Evolutionary conservation across 1,140 invertebrate species (phyloP).

Genomic region (Stenopsyche tienmushanensis): DNA sequence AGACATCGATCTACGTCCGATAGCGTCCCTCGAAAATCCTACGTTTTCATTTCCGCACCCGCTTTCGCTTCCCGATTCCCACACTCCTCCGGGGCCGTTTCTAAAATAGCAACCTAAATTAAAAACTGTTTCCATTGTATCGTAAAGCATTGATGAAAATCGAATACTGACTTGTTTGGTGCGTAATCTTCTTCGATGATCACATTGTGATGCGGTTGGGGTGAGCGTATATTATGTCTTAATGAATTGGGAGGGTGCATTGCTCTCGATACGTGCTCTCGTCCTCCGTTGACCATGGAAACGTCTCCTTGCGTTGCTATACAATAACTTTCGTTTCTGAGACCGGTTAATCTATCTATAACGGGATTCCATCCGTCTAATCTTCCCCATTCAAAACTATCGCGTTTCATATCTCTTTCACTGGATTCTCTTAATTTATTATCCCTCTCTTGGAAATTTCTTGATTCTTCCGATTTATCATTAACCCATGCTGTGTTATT

Average conservation of each 20-base stretch:
- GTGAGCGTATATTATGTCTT: constrained; percentile 44
- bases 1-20: constrained; percentile 95
- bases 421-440: constrained; percentile 45
- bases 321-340: constrained; percentile 83
- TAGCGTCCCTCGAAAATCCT: constrained; percentile 76
- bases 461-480: constrained; percentile 53
- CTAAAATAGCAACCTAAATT: constrained; percentile 18
- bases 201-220: constrained; percentile 53
- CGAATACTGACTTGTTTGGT: constrained; percentile 47
- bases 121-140: not conserved
- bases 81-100: constrained; percentile 36
- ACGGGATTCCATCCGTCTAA: constrained; percentile 66
- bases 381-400: constrained; percentile 56
- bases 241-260: constrained; percentile 35
- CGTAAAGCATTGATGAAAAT: too few relatives aligned
- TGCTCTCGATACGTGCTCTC: constrained; percentile 40
- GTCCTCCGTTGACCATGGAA: constrained; percentile 46
- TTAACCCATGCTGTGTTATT: constrained; percentile 55
- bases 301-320: constrained; percentile 63
- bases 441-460: constrained; percentile 53
- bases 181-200: constrained; percentile 74
- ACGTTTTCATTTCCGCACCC: constrained; percentile 44
- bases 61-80: constrained; percentile 52
- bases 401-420: constrained; percentile 52
- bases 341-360: constrained; percentile 74